Base-by-base conservation (phyloP, 1,140 invertebrate genomes). In the Schlechtendalia chinensis region DNA sequence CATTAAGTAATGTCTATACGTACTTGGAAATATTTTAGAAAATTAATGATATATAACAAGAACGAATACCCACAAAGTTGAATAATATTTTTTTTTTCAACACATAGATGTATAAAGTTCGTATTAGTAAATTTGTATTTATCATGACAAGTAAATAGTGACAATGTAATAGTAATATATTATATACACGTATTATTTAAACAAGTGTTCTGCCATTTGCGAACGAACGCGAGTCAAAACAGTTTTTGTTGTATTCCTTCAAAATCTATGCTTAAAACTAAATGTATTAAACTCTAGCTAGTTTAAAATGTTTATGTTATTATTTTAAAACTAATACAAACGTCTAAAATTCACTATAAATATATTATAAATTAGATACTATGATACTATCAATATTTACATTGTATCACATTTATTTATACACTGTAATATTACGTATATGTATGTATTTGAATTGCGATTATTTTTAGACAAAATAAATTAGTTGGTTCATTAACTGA, bases 191-290 rank as follows among this genome's bases (percentile, higher is more conserved):
- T 61, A 56, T 79, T 79, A n/a, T 79, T 79, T 63, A 47, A 79
- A 63, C 75, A 79, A 63, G 75, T 79, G 75, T 79, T 79, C 27
- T 63, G 6, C 75, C 75, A 79, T 45, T 79, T 79, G 75, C 45
- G n/a, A 77, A 77, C n/a, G 54, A 58, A 75, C n/a, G n/a, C 16
- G 17, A 8, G 17, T 72, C 29, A 47, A 54, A 72, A 69, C 27
- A 50, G 3, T 50, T 27, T 27, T 45, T 47, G 22, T 5, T 69
- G 1, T 27, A 59, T 45, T 17, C 14, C 3, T 69, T 59, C 56
- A 59, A 1, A 59, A 14, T 27, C 22, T 50, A 11, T 69, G 17
- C n/a, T 50, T 39, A 59, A 59, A 59, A 59, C 56, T 59, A 12
- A 4, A 39, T 11, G 5, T 39, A 17, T 50, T 69, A 24, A 47